Evolutionary conservation across 2,888 invertebrate species (phyloP), one percentile per base, ranked within the genome.

Genomic region (Leptothorax acervorum): DNA sequence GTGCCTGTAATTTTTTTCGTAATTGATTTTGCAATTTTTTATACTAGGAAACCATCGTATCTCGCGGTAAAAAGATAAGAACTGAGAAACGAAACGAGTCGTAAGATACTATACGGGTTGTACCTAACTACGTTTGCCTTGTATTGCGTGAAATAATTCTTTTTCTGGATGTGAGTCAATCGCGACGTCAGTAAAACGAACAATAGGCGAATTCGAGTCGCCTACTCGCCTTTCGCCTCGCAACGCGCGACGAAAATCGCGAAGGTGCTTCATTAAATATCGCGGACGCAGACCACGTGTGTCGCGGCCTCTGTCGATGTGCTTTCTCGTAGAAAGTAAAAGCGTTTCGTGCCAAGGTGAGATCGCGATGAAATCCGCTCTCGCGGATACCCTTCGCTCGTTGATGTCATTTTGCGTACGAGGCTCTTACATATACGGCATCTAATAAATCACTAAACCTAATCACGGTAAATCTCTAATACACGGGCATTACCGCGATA

Each of bases 271-370:
- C 73, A 28, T 79, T 68, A 28, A 28, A 85, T 83, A 83, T 88
- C 83, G 79, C 42, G n/a, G 68, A 86, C 76, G 76, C 86, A 76
- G 66, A 76, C 18, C 85, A 82, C 66, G 81, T 68, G 48, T 39
- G 63, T 60, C 65, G 48, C 65, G 48, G 60, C 51, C 42, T 18
- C 42, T 18, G 63, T 70, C 66, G 66, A 84, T 89, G 83, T 87
- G 86, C 89, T 88, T 88, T 85, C 91, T 83, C 85, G 82, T 91
- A 86, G 92, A 93, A 93, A 93, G 92, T 90, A 91, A 93, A 92
- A 93, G 92, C 88, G 84, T 89, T 86, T 78, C 66, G 86, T 91
- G 87, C 88, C 91, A 92, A 92, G 88, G 88, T 84, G 88, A 88
- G 85, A 83, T 74, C 75, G 51, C 74, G 83, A 86, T 87, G 90